phyloP scores from a whole-genome alignment of 2,113 vertebrate species.

The Myiagra hebetior region DNA sequence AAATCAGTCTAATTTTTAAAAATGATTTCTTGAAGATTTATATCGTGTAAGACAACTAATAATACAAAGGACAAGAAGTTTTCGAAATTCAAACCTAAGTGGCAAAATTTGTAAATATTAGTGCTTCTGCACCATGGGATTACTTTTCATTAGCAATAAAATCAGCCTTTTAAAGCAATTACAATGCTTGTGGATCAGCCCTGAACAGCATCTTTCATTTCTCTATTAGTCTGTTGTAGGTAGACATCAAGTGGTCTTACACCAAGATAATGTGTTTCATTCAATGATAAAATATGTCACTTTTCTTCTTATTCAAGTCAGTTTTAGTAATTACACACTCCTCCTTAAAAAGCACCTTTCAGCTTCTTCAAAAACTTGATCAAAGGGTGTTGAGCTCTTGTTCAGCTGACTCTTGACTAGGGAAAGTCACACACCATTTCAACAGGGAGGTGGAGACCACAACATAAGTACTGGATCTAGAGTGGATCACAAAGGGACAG shows the following conservation, averaged over 20 bases:
- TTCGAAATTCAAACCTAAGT: conserved; percentile 20
- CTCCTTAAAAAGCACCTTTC: background rate
- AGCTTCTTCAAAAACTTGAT: background rate
- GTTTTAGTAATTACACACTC: background rate
- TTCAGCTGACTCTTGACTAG: background rate
- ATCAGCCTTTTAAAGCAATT: background rate
- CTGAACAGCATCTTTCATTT: background rate
- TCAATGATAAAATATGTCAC: background rate
- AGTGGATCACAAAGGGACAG: background rate
- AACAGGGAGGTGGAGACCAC: background rate
- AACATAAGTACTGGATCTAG: background rate
- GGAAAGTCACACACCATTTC: background rate
- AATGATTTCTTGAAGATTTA: background rate
- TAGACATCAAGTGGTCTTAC: background rate
- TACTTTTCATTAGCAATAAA: background rate
- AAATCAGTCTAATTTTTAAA: conserved; percentile 5
- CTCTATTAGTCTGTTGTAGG: background rate
- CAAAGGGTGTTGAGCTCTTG: background rate
- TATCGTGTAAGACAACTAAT: background rate
- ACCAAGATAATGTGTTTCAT: background rate
- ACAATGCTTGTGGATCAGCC: background rate
- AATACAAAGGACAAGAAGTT: background rate
- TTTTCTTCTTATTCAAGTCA: conserved; percentile 2
- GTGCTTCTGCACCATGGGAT: background rate
- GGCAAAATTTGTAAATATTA: background rate